Conservation (phyloP, 37 sponge, comb jelly and placozoan genomes). For the Agelas oroides region DNA sequence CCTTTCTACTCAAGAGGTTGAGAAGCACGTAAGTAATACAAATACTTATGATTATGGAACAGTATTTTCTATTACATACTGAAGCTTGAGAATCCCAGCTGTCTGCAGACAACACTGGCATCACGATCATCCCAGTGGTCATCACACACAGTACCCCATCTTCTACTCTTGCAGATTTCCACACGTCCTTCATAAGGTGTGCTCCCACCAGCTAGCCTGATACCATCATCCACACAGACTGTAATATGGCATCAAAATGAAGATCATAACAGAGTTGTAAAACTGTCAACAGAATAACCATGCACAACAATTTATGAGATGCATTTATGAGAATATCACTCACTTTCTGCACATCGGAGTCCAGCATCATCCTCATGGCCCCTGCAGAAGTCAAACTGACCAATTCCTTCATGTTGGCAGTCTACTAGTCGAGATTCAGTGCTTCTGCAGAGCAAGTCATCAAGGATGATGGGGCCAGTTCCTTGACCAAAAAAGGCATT, state of each 20-base stretch:
- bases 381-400: constrained; percentile 25
- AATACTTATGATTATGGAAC: no score
- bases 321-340: background rate
- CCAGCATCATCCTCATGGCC: constrained; percentile 43
- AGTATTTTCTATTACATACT: no score
- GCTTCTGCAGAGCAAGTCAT: constrained; percentile 23
- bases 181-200: constrained; percentile 18
- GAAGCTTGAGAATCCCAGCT: constrained; percentile 17
- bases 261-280: no score
- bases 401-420: constrained; percentile 32
- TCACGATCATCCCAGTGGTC: constrained; percentile 8
- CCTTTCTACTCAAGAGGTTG: no score
- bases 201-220: constrained; percentile 25
- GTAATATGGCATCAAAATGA: no score
- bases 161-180: constrained; percentile 11
- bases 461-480: constrained; percentile 26
- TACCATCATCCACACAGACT: constrained; percentile 3
- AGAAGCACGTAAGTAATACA: no score
- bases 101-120: constrained; percentile 30
- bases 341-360: constrained; percentile 26
- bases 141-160: constrained; percentile 49
- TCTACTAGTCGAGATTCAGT: constrained; percentile 30
- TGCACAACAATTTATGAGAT: no score
- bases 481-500: constrained; percentile 45
- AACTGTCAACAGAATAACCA: no score